Base-by-base conservation (phyloP, 2,888 invertebrate species). In the Leucophenga maculata region DNA sequence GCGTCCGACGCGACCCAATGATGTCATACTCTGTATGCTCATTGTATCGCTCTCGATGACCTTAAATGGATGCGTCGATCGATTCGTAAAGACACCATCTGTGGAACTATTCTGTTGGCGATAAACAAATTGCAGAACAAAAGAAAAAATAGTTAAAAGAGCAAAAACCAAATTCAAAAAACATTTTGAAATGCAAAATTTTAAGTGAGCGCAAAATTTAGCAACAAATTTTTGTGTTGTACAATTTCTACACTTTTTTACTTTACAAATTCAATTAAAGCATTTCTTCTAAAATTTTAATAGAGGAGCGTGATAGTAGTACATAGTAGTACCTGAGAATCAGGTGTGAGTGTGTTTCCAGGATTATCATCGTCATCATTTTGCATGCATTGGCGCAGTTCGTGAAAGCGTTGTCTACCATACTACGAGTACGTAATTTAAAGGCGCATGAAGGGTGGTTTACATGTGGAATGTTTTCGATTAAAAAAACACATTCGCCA, bases 41-140 rank as follows among this genome's bases (percentile, higher is more conserved):
- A 95, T 91, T 16, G 95, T 93, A 88, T 96, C 96, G 82, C 95
- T 95, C 78, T 97, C 95, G 82, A 96, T 95, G 75, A 96, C 94
- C 86, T 93, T 91, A 87, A 95, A 95, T 20, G 95, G 95, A 88
- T 95, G 95, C 60, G 92, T 91, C 80, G 92, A 91, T 65, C 90
- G 91, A 72, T 92, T 90, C 9, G 93, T 91, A 86, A 92, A 94
- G 14, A 94, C 92, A 72, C 94, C 94, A 82, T 96, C 96, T 68
- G 94, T 92, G 9, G 95, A 94, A 75, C 90, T 88, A 54, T 90
- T 89, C 88, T 88, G 82, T 78, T 76, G 69, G 1, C 8, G 73
- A 65, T 18, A 55, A 64, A 69, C 60, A 70, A 62, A 39, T 39
- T 39, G 39, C 39, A 39, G 8, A 39, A 11, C n/a, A 46, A 48